Evolutionary conservation across 2,797 vertebrate species (phyloP).

Genomic region (Chelidonichthys spinosus): DNA sequence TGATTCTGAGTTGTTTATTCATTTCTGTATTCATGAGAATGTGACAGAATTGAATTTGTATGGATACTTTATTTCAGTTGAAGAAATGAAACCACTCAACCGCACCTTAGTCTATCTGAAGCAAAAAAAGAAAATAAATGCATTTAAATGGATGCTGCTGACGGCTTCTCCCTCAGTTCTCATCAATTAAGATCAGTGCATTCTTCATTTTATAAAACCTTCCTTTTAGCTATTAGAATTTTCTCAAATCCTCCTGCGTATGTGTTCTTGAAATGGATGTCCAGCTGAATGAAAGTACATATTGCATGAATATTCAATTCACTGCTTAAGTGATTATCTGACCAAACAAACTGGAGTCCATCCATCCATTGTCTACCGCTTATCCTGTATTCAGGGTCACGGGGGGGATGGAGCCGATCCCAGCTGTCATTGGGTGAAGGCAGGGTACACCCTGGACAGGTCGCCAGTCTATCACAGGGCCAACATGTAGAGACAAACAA

Average conservation of each 20-base stretch:
- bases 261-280: slow-evolving; percentile 10
- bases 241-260: slow-evolving; percentile 5
- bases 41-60: background rate
- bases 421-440: too few relatives aligned
- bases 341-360: slow-evolving; percentile 8
- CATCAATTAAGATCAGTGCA: background rate
- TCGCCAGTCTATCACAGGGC: too few relatives aligned
- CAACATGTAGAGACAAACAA: too few relatives aligned
- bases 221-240: background rate
- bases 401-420: too few relatives aligned
- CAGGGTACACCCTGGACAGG: too few relatives aligned
- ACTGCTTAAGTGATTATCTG: slow-evolving; percentile 10
- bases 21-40: background rate
- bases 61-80: background rate
- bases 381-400: too few relatives aligned
- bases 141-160: background rate
- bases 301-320: slow-evolving; percentile 12
- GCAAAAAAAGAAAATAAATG: background rate
- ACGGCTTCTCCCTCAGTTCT: background rate
- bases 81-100: background rate
- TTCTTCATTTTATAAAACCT: background rate
- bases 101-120: background rate
- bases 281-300: background rate
- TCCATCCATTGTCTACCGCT: too few relatives aligned
- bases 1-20: background rate